These are phyloP conservation scores for Phaethon lepturus DNA, from an alignment of 2,113 vertebrate species.

Conservation along the genomic window DNA sequence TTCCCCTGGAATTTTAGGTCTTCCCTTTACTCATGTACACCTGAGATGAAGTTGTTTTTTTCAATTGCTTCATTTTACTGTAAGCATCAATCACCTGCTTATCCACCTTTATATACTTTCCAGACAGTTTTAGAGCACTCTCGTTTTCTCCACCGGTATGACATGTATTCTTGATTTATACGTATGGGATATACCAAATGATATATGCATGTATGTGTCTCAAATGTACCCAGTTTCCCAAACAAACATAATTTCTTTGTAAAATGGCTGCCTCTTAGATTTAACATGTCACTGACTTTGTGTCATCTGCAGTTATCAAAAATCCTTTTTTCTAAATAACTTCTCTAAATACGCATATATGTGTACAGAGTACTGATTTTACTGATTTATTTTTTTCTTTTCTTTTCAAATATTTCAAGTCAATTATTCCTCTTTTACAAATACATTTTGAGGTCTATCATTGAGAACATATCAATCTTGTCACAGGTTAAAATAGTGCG, in stretches of 20 bases:
- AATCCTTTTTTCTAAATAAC: rapidly evolving
- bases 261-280: not conserved
- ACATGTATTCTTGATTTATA: not conserved
- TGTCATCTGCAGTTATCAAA: not conserved
- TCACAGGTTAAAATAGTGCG: not conserved
- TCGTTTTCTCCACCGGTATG: not conserved
- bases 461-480: not conserved
- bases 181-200: not conserved
- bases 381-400: too few species aligned
- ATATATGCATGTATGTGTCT: not conserved
- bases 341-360: not conserved
- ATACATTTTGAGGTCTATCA: not conserved
- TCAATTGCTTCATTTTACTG: not conserved
- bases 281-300: not conserved
- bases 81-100: not conserved
- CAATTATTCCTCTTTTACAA: not conserved
- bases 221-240: not conserved
- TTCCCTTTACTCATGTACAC: not conserved
- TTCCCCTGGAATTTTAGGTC: not conserved
- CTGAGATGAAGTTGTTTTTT: rapidly evolving
- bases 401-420: not conserved
- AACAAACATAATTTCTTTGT: not conserved
- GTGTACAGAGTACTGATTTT: not conserved
- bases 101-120: not conserved
- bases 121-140: not conserved